phyloP scores from a whole-genome alignment of 2,113 vertebrate genomes.

The Rhinolophus ferrumequinum region DNA sequence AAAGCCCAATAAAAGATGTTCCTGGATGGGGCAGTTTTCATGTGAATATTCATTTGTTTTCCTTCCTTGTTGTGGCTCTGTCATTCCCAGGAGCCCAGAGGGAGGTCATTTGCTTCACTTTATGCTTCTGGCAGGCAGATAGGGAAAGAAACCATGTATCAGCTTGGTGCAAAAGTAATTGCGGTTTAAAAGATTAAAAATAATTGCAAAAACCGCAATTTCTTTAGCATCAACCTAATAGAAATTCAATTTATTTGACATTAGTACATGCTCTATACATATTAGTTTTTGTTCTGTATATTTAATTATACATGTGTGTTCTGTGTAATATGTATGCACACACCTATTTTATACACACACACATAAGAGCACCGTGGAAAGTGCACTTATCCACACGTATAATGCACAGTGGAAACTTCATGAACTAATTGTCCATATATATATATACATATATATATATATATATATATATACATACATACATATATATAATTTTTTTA shows the following conservation, averaged over 20 bases:
- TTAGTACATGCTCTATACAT: neutral
- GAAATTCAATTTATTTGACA: neutral
- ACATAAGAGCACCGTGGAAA: too few species aligned
- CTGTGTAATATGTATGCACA: neutral
- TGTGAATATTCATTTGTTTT: neutral
- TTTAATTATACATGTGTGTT: neutral
- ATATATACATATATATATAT: neutral
- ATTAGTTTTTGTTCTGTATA: neutral
- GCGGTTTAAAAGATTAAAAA: too few species aligned
- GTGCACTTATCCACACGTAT: too few species aligned
- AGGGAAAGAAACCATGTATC: neutral
- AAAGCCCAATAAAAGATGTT: neutral
- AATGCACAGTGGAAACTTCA: too few species aligned
- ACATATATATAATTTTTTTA: neutral
- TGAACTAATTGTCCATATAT: neutral
- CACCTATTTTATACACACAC: too few species aligned
- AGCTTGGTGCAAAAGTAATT: too few species aligned
- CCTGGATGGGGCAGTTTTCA: neutral
- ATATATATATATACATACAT: neutral
- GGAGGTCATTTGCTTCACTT: neutral
- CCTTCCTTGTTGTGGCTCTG: neutral
- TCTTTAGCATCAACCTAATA: neutral
- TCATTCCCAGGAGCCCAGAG: neutral
- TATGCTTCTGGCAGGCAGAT: neutral
- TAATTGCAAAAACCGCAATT: too few species aligned